These are phyloP conservation scores for Cataglyphis livida DNA, from an alignment of 2,888 invertebrate genomes.

Conservation along the genomic window DNA sequence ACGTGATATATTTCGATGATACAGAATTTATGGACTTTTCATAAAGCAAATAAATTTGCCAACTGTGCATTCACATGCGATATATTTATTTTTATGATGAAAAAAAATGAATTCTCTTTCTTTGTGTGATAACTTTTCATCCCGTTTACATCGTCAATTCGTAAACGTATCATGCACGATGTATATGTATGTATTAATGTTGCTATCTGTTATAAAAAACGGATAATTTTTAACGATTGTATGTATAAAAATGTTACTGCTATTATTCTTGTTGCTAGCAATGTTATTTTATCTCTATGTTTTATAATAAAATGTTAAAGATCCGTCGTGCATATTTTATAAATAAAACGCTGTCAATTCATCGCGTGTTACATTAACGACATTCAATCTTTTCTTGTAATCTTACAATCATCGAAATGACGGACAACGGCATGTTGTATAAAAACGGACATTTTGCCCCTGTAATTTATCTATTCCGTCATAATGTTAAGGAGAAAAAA, in stretches of 20 bases:
- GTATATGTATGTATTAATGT: background rate
- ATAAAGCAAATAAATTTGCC: slow-evolving; percentile 1
- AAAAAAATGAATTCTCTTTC: background rate
- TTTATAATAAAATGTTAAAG: background rate
- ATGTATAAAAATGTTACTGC: background rate
- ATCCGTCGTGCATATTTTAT: background rate
- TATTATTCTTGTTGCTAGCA: background rate
- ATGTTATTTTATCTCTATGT: background rate
- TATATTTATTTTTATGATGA: slow-evolving; percentile 10
- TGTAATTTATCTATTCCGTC: slow-evolving; percentile 31
- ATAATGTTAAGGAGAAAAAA: slow-evolving; percentile 25
- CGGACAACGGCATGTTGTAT: slow-evolving; percentile 1
- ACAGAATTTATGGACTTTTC: background rate
- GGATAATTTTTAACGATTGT: background rate
- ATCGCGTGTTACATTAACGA: background rate
- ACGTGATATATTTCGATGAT: background rate
- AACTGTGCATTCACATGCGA: background rate
- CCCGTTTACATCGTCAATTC: background rate
- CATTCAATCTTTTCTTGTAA: background rate
- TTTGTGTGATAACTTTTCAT: background rate
- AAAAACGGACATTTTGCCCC: background rate
- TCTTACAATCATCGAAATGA: slow-evolving; percentile 6
- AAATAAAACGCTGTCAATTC: background rate
- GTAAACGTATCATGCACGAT: background rate
- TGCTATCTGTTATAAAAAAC: background rate